Percentiles rank a stretch among this genome's conserved stretches.
These are phyloP conservation scores for Drosophila bocki DNA, from an alignment of 1,140 invertebrate genomes.

Conservation along the genomic window DNA sequence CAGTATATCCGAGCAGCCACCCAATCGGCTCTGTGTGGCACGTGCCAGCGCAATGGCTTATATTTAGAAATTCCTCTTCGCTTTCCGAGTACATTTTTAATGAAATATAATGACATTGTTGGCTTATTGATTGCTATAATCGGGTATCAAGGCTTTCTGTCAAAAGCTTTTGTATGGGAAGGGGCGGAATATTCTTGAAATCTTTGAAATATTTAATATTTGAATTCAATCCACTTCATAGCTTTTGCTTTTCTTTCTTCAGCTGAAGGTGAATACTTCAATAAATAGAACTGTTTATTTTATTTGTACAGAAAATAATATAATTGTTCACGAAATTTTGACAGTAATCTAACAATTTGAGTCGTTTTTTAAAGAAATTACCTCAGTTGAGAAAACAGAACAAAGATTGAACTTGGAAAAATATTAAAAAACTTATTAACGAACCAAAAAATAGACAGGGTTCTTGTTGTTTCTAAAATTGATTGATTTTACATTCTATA, in stretches of 20 bases:
- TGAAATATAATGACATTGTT: constrained; percentile 10
- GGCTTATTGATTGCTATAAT: not conserved
- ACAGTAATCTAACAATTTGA: not conserved
- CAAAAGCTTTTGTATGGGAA: not conserved
- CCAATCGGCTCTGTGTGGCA: not conserved
- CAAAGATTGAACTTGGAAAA: too few species aligned
- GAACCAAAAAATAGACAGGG: too few species aligned
- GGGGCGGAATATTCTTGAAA: not conserved
- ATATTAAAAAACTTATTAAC: too few species aligned
- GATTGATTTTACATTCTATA: not conserved
- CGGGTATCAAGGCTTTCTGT: not conserved
- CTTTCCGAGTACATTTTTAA: constrained; percentile 7
- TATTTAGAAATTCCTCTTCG: constrained; percentile 15
- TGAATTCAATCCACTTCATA: not conserved
- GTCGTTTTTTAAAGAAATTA: not conserved
- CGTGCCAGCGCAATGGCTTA: constrained; percentile 7
- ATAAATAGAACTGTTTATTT: not conserved
- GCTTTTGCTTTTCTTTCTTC: not conserved
- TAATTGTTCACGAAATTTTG: not conserved
- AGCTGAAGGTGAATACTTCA: not conserved
- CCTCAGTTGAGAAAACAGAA: not conserved
- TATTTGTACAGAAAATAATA: not conserved
- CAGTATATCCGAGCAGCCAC: not conserved
- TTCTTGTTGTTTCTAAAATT: too few species aligned
- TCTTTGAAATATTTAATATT: not conserved